Conservation (phyloP, 1,140 invertebrate genomes). For the Drosophila parabipectinata region DNA sequence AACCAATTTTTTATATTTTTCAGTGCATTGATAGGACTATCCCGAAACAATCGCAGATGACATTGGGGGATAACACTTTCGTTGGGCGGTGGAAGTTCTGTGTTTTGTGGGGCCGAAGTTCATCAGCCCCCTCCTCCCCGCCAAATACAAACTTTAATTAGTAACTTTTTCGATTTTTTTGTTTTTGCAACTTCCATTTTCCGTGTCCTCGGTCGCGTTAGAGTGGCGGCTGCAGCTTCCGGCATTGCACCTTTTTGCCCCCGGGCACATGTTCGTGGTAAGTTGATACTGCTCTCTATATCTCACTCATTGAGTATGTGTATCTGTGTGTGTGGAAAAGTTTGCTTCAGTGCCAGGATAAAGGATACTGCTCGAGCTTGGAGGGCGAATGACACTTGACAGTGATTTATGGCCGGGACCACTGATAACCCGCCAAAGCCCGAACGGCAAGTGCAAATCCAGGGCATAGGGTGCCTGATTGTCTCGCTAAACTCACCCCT, state of each 20-base stretch:
- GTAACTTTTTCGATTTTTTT: slow-evolving; percentile 63
- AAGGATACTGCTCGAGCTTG: slow-evolving; percentile 56
- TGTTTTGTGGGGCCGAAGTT: slow-evolving; percentile 51
- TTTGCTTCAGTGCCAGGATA: slow-evolving; percentile 56
- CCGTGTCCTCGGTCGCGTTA: slow-evolving; percentile 37
- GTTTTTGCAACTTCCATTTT: slow-evolving; percentile 19
- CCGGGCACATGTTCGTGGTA: slow-evolving; percentile 64
- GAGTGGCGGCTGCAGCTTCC: slow-evolving; percentile 72
- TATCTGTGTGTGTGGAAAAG: slow-evolving; percentile 50
- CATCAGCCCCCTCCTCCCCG: slow-evolving; percentile 22
- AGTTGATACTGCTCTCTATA: slow-evolving; percentile 56
- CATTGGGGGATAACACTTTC: slow-evolving; percentile 71
- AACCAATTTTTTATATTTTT: not conserved
- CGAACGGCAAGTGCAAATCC: slow-evolving; percentile 75
- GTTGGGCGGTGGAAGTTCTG: slow-evolving; percentile 42
- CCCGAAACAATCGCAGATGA: slow-evolving; percentile 18
- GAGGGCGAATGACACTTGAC: slow-evolving; percentile 83
- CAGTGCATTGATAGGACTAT: not conserved
- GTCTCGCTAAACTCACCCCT: slow-evolving; percentile 30
- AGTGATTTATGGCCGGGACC: slow-evolving; percentile 81
- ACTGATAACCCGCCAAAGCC: slow-evolving; percentile 74
- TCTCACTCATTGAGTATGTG: slow-evolving; percentile 12
- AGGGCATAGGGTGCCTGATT: slow-evolving; percentile 27
- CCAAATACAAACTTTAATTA: slow-evolving; percentile 78
- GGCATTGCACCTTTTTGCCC: slow-evolving; percentile 71